Evolutionary conservation across 2,113 vertebrate species (phyloP).

Genomic region (Ammodramus savannarum): DNA sequence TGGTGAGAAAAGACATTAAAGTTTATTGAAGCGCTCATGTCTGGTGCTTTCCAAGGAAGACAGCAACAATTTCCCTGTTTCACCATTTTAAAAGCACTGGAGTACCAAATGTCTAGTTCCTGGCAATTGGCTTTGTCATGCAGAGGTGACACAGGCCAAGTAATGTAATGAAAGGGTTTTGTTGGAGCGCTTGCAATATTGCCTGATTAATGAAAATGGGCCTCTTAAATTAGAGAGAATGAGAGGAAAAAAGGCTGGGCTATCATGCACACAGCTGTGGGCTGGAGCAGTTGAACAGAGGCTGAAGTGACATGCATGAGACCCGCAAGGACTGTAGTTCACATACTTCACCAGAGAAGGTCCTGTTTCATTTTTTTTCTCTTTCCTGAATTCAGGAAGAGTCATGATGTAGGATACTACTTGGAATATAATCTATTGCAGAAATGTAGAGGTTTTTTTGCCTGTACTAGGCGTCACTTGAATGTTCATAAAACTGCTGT

Average conservation of each 20-base stretch:
- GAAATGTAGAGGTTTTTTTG: neutral
- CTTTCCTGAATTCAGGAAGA: neutral
- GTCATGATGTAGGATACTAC: neutral
- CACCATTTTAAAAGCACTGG: neutral
- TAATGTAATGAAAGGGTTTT: neutral
- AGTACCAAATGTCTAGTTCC: neutral
- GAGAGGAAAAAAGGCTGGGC: neutral
- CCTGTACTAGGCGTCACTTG: neutral
- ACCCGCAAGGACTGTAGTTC: neutral
- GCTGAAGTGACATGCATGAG: neutral
- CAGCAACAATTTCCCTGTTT: neutral
- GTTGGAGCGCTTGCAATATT: accelerated
- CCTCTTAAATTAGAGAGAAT: neutral
- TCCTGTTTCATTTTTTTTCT: neutral
- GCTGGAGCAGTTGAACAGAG: neutral
- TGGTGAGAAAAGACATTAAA: neutral
- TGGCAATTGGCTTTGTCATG: neutral
- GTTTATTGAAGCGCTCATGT: neutral
- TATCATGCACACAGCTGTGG: neutral
- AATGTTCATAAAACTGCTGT: neutral
- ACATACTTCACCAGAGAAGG: neutral
- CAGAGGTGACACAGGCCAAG: neutral
- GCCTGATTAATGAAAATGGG: neutral
- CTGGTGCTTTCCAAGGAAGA: neutral
- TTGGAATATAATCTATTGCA: neutral